phyloP scores from a whole-genome alignment of 2,113 vertebrate species.

The Microcebus tavaratra region DNA sequence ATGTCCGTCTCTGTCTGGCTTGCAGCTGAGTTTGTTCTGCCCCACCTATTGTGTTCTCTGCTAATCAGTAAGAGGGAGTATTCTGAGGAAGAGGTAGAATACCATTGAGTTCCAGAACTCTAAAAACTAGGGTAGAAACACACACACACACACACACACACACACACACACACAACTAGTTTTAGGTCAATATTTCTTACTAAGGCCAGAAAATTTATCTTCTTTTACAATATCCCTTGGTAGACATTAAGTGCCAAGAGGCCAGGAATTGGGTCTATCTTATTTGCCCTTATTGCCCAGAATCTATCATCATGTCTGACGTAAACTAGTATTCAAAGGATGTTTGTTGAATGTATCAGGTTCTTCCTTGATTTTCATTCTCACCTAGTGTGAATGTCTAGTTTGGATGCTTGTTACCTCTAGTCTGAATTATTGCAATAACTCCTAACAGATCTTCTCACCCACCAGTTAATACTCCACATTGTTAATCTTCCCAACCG shows the following conservation, averaged over 20 bases:
- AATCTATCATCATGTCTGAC: background rate
- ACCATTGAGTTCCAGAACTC: background rate
- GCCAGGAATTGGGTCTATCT: background rate
- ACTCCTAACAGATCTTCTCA: background rate
- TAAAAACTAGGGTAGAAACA: background rate
- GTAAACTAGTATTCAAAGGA: background rate
- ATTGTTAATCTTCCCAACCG: background rate
- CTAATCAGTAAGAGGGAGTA: constrained; percentile 42
- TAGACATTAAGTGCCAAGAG: background rate
- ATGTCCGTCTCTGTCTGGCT: constrained; percentile 46
- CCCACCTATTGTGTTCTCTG: constrained; percentile 57
- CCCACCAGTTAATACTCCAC: background rate
- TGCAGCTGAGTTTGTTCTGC: constrained; percentile 40
- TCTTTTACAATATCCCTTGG: background rate
- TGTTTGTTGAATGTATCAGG: background rate
- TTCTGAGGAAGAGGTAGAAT: background rate
- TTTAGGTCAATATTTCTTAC: background rate
- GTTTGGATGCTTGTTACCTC: background rate
- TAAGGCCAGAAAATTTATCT: background rate
- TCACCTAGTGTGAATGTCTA: background rate
- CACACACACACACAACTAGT: background rate
- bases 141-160: background rate
- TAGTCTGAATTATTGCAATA: background rate
- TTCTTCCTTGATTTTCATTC: background rate
- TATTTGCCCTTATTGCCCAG: background rate